These are phyloP conservation scores for Spheniscus mendiculus DNA, from an alignment of 2,113 vertebrate genomes.

Conservation along the genomic window DNA sequence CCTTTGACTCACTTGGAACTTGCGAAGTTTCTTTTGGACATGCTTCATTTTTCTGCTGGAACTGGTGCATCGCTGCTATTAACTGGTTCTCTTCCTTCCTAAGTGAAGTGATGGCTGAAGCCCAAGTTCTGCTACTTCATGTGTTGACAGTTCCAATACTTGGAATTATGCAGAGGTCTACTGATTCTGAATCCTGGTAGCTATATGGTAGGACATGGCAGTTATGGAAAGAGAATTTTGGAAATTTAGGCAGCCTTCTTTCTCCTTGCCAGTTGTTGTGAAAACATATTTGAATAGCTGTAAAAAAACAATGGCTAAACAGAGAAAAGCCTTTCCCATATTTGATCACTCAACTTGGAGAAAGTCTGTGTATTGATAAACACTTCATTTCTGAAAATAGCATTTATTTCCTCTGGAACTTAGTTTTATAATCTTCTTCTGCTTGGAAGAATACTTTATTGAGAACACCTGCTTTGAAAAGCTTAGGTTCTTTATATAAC, in stretches of 20 bases:
- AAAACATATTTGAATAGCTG: neutral
- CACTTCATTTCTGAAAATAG: neutral
- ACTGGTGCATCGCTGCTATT: conserved; percentile 73
- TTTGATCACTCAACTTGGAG: neutral
- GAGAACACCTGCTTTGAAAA: conserved; percentile 8
- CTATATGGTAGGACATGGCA: neutral
- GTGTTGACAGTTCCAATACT: conserved; percentile 68
- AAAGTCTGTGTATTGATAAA: neutral
- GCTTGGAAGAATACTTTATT: neutral
- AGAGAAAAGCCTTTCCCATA: neutral
- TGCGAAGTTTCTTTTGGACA: conserved; percentile 76
- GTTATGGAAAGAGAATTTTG: neutral
- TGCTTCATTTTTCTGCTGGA: conserved; percentile 71
- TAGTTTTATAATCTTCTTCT: conserved; percentile 6
- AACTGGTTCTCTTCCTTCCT: conserved; percentile 75
- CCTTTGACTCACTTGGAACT: conserved; percentile 78
- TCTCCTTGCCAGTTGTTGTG: conserved; percentile 5
- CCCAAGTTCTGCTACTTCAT: conserved; percentile 64
- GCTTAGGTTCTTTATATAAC: neutral
- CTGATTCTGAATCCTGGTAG: conserved; percentile 31
- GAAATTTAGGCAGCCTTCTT: neutral
- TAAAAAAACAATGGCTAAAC: neutral
- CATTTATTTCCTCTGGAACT: neutral
- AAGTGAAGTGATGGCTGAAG: conserved; percentile 71
- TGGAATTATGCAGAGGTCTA: conserved; percentile 40